phyloP scores from a whole-genome alignment of 2,113 vertebrate genomes.

The Vulpes vulpes region DNA sequence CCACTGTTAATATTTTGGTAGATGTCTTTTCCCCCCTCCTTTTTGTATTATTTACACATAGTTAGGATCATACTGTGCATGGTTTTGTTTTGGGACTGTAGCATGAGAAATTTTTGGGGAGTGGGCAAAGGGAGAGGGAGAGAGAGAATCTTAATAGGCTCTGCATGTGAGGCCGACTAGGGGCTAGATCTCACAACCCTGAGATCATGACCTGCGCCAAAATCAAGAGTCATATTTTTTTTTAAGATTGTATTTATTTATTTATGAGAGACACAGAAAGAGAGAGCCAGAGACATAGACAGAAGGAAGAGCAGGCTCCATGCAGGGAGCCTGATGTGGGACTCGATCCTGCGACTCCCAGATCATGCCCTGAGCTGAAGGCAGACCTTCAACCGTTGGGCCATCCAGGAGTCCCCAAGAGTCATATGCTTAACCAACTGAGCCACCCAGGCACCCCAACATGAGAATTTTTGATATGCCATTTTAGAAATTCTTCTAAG shows the following conservation, averaged over 20 bases:
- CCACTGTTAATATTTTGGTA: background rate
- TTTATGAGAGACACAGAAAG: no score
- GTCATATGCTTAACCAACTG: background rate
- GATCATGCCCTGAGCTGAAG: no score
- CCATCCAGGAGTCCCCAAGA: background rate
- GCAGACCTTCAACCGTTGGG: no score
- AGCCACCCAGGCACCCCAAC: background rate
- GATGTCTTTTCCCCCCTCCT: rapidly evolving
- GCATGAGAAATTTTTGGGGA: background rate
- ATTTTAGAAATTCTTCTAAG: slow-evolving; percentile 56
- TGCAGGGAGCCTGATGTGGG: no score
- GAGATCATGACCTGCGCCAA: background rate
- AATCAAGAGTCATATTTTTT: background rate
- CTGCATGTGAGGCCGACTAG: background rate
- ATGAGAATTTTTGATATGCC: background rate
- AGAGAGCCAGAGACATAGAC: no score
- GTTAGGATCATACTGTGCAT: background rate
- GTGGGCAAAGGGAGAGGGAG: background rate
- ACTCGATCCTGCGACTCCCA: no score
- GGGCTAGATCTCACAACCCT: background rate
- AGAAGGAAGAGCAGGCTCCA: no score
- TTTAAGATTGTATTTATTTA: no score
- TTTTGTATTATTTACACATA: background rate
- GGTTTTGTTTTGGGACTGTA: background rate
- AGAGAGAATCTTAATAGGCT: background rate